A percentile compares a stretch with the other conserved stretches of the same genome.
Conservation (phyloP, 2,797 vertebrate species). For the Neosalanx taihuensis region DNA sequence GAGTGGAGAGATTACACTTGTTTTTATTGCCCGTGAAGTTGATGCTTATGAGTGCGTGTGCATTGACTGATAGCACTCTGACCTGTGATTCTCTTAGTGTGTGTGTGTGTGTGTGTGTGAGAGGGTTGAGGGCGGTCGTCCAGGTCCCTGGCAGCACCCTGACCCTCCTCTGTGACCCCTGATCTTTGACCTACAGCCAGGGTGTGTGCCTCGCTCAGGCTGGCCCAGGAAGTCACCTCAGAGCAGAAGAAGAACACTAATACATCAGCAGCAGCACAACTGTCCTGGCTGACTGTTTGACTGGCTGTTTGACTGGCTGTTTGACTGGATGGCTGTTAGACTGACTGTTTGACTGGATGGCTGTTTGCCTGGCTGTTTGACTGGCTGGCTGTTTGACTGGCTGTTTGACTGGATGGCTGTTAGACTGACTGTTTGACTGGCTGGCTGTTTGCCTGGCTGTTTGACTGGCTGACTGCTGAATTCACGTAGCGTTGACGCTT, state of each 20-base stretch:
- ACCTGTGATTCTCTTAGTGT: not conserved
- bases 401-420: no score
- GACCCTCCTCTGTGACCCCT: constrained; percentile 9
- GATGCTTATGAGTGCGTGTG: constrained; percentile 14
- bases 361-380: no score
- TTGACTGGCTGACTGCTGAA: no score
- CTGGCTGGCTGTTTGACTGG: no score
- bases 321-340: no score
- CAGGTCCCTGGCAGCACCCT: no score
- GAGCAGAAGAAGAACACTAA: constrained; percentile 23
- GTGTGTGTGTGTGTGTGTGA: not conserved
- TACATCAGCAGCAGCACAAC: constrained; percentile 19
- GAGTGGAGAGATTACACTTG: constrained; percentile 9
- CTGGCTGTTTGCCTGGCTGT: no score
- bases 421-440: no score
- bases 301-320: not conserved
- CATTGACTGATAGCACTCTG: constrained; percentile 3
- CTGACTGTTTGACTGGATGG: no score
- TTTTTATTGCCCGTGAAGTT: not conserved
- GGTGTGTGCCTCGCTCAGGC: not conserved
- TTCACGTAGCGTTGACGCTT: no score
- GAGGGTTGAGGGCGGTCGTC: constrained; percentile 1
- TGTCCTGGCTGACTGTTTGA: not conserved
- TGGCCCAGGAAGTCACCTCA: constrained; percentile 11
- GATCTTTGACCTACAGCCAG: constrained; percentile 24